These are phyloP conservation scores for Melanostoma mellinum DNA, from an alignment of 2,888 invertebrate genomes.

Conservation along the genomic window DNA sequence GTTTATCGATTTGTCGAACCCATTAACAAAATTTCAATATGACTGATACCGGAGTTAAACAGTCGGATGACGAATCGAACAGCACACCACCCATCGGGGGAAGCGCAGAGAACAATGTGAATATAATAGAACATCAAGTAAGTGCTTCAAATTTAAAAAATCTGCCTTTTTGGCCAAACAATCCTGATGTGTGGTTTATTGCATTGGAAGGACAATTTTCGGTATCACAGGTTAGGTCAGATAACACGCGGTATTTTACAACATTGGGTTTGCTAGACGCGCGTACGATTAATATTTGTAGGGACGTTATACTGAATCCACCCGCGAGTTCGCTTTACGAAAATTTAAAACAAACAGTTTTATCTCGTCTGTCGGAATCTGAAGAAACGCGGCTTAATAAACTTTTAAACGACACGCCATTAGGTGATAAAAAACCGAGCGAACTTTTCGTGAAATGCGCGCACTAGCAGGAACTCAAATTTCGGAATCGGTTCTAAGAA, in stretches of 20 bases:
- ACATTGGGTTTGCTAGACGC: background rate
- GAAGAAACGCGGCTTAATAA: slow-evolving; percentile 2
- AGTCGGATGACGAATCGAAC: slow-evolving; percentile 3
- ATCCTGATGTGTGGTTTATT: slow-evolving; percentile 21
- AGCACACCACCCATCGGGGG: background rate
- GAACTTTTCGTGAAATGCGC: slow-evolving; percentile 6
- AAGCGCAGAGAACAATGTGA: background rate
- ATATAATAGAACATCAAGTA: background rate
- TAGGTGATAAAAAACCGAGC: background rate
- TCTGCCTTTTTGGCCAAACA: slow-evolving; percentile 19
- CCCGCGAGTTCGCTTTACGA: background rate
- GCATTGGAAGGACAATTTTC: slow-evolving; percentile 12
- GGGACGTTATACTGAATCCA: background rate
- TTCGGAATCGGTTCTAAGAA: too few relatives aligned
- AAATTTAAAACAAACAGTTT: background rate
- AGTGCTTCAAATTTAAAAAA: slow-evolving; percentile 23
- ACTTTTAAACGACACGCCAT: background rate
- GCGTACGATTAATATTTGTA: slow-evolving; percentile 2
- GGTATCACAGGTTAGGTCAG: slow-evolving; percentile 11
- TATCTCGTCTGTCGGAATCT: slow-evolving; percentile 4
- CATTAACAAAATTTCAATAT: background rate
- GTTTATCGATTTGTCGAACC: slow-evolving; percentile 5
- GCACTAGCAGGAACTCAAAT: background rate
- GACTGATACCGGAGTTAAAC: too few relatives aligned
- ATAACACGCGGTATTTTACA: slow-evolving; percentile 9